phyloP scores from a whole-genome alignment of 2,797 vertebrate genomes.

The Mormyrops attenuatus region DNA sequence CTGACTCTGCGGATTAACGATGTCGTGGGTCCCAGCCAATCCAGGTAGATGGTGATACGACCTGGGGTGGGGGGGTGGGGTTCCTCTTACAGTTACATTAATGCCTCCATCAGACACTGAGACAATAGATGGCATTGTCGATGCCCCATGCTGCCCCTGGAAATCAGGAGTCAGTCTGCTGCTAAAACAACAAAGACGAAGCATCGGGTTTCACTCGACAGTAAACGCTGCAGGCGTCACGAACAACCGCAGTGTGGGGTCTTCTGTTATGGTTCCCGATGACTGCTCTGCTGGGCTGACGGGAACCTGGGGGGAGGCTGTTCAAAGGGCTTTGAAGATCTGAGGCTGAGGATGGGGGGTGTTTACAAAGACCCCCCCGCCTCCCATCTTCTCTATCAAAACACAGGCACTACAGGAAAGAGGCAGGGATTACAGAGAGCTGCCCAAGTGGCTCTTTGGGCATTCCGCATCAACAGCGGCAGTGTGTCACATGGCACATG shows the following conservation, averaged over 20 bases:
- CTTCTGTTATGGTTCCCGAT: neutral
- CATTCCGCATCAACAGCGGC: neutral
- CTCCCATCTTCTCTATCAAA: neutral
- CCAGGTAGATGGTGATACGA: conserved; percentile 11
- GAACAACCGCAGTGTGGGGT: neutral
- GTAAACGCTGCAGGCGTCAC: neutral
- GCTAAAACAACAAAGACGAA: neutral
- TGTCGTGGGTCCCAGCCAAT: neutral
- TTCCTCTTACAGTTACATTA: neutral
- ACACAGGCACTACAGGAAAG: neutral
- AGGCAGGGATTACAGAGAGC: neutral
- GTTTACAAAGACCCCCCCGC: neutral
- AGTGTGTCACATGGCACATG: neutral
- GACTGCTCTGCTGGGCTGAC: neutral
- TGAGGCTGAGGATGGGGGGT: neutral
- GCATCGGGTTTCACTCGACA: neutral
- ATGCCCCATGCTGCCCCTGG: neutral
- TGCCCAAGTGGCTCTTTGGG: neutral
- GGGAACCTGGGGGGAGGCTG: neutral
- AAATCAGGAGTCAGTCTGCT: neutral
- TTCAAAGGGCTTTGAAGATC: neutral
- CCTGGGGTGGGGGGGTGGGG: neutral
- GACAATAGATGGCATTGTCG: neutral
- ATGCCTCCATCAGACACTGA: neutral
- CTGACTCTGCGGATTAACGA: neutral